These are phyloP conservation scores for Gortyna flavago DNA, from an alignment of 2,888 invertebrate species.

Conservation along the genomic window DNA sequence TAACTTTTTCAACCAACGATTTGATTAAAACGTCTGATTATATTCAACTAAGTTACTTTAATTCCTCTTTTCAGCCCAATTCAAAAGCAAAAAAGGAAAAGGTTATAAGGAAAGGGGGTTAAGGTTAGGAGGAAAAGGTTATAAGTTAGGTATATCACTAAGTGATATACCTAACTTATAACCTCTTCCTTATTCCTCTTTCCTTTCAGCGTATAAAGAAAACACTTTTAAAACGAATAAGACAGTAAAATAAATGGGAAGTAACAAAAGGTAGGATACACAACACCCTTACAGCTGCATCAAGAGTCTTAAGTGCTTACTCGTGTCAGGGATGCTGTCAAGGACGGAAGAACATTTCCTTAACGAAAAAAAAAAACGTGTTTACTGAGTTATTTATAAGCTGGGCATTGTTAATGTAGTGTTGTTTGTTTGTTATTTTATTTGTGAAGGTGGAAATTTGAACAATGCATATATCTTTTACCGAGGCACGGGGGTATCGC, in stretches of 20 bases:
- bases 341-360: conserved; percentile 43
- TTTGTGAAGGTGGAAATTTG: neutral
- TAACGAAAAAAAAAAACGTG: conserved; percentile 35
- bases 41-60: neutral
- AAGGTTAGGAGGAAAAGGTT: too few species aligned
- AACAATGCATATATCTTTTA: too few species aligned
- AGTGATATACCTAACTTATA: too few species aligned
- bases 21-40: neutral
- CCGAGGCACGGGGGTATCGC: too few species aligned
- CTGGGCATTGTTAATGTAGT: conserved; percentile 5
- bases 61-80: neutral
- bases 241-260: conserved; percentile 65
- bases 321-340: conserved; percentile 61
- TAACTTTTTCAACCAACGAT: too few species aligned
- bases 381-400: conserved; percentile 31
- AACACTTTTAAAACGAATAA: conserved; percentile 64
- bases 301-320: conserved; percentile 64
- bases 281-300: conserved; percentile 62
- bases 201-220: conserved; percentile 55
- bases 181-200: conserved; percentile 34
- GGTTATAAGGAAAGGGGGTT: too few species aligned
- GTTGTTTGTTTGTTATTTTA: conserved; percentile 21
- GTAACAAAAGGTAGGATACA: conserved; percentile 65
- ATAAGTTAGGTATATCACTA: too few species aligned
- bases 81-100: conserved; percentile 9